Evolutionary conservation across 92 coral and sea anemone genomes (phyloP), one percentile per base, ranked within the genome.

Genomic region (Porites lobata): DNA sequence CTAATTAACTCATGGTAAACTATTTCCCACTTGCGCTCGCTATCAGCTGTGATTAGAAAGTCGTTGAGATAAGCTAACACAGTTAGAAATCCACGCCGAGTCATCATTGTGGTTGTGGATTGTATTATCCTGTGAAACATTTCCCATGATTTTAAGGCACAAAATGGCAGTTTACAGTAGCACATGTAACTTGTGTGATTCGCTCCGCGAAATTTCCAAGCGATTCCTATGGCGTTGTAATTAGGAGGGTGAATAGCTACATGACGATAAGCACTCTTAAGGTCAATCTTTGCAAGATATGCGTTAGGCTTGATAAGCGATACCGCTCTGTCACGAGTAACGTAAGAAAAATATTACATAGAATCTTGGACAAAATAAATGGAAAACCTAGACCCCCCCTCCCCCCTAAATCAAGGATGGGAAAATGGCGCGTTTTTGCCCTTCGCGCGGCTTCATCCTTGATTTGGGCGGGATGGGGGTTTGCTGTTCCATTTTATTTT

Each of bases 231-330:
- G 9, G 82, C 82, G 14, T 47, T 58, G 67, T 88, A 81, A 68
- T 88, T 88, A 4, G 69, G 29, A 11, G 71, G 91, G 51, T 72
- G 91, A 57, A 88, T 72, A 6, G 91, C 84, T 11, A 88, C 74
- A 12, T 80, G 78, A 2, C 88, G 88, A 53, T 88, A 88, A 17
- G 83, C 83, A 43, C 84, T 80, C 11, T 68, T 73, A 2, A 88
- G 70, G 66, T 88, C 92, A 26, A 88, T 63, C 56, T 88, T 81
- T 77, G 90, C 93, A 86, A 89, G 85, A 62, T 24, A 83, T n/a
- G 88, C 70, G 66, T 69, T 21, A 43, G 79, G 71, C 57, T 53
- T 74, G 62, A 74, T 20, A 53, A 74, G 64, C 22, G 64, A 74
- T 21, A 52, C 78, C 9, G 47, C 78, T 26, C 83, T 82, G 81